Evolutionary conservation across 1,140 invertebrate species (phyloP).

Genomic region (Platorchestia sp.): DNA sequence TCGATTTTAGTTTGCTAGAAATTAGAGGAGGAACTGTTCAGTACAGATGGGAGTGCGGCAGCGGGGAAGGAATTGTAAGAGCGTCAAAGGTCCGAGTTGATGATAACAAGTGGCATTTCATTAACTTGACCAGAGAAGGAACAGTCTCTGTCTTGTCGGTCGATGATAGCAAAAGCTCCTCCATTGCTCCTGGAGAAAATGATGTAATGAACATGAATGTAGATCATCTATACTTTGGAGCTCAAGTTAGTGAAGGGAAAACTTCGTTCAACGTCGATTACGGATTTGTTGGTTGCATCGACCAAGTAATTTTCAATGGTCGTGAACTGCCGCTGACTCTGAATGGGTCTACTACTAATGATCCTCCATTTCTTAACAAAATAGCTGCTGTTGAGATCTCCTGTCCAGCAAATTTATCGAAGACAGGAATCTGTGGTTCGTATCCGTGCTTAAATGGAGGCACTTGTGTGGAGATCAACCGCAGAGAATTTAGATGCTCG

Average conservation of each 20-base stretch:
- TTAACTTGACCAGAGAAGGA: slow-evolving; percentile 70
- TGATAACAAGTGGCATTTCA: slow-evolving; percentile 92
- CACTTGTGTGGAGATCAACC: slow-evolving; percentile 78
- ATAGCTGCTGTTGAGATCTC: slow-evolving; percentile 84
- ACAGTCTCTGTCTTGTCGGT: slow-evolving; percentile 64
- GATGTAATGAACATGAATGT: slow-evolving; percentile 88
- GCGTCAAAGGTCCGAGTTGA: slow-evolving; percentile 82
- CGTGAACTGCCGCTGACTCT: slow-evolving; percentile 83
- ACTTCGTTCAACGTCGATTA: slow-evolving; percentile 39
- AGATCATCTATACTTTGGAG: slow-evolving; percentile 87
- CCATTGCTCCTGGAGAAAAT: slow-evolving; percentile 84
- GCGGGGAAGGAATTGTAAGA: slow-evolving; percentile 86
- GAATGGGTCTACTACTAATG: slow-evolving; percentile 58
- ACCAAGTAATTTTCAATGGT: slow-evolving; percentile 86
- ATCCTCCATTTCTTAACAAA: slow-evolving; percentile 69
- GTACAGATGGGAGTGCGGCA: slow-evolving; percentile 91
- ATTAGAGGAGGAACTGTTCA: slow-evolving; percentile 86
- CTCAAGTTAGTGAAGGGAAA: slow-evolving; percentile 76
- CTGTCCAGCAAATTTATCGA: slow-evolving; percentile 78
- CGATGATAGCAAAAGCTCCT: slow-evolving; percentile 69
- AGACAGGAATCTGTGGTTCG: slow-evolving; percentile 84
- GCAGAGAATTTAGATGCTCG: slow-evolving; percentile 78
- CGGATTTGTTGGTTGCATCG: slow-evolving; percentile 89
- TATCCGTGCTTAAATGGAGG: slow-evolving; percentile 92
- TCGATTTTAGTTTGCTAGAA: slow-evolving; percentile 92